Conservation (phyloP, 2,888 invertebrate genomes). For the Amphiduros pacificus region DNA sequence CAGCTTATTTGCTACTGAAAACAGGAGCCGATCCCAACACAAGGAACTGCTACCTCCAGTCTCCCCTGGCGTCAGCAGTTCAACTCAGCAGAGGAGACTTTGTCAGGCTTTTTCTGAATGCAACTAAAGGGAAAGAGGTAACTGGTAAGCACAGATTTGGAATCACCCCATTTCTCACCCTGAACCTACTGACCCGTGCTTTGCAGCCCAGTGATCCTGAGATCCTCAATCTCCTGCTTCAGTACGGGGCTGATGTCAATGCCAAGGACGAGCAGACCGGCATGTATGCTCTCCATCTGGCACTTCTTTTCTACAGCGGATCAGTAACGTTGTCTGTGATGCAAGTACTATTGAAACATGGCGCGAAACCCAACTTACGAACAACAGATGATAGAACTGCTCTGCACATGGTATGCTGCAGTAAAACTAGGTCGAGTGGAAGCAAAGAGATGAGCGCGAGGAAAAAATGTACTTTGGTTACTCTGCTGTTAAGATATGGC, state of each 20-base stretch:
- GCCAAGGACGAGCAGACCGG: neutral
- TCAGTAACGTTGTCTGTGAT: neutral
- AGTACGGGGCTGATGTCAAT: neutral
- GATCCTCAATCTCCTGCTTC: neutral
- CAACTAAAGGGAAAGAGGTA: no score
- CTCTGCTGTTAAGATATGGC: neutral
- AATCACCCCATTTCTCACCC: neutral
- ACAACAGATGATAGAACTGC: neutral
- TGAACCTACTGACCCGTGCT: neutral
- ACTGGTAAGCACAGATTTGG: no score
- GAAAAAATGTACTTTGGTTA: neutral
- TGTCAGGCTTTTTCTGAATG: neutral
- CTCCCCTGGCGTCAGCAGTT: neutral
- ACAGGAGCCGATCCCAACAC: neutral
- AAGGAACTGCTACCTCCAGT: neutral
- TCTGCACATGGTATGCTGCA: neutral
- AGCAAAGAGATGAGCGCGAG: neutral
- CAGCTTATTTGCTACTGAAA: neutral
- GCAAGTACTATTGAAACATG: neutral
- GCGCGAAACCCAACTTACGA: neutral
- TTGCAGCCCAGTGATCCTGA: neutral
- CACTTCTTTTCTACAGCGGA: neutral
- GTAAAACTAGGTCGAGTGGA: neutral
- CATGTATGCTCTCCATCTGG: neutral
- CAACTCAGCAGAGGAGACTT: neutral